Evolutionary conservation across 2,888 invertebrate species (phyloP), one percentile per base, ranked within the genome.

Genomic region (Mythimna vitellina): DNA sequence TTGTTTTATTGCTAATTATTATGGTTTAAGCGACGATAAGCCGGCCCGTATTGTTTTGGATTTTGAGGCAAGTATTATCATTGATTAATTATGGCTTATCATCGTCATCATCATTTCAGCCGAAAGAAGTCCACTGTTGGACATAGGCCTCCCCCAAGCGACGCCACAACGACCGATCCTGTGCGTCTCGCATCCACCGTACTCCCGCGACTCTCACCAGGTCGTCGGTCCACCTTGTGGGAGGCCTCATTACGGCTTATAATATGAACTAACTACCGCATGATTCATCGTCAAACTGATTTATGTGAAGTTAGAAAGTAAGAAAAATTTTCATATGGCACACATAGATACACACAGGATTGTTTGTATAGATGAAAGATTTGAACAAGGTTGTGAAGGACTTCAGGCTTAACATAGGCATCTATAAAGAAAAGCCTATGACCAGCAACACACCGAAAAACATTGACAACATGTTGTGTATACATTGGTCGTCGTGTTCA

Each of bases 1-100:
- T 76, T 71, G 76, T 86, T 85, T 84, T 76, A 62, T 81, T 64
- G 62, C 53, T 54, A 83, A 80, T 80, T 54, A 80, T 83, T 68
- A 54, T 65, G 73, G 82, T 72, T 64, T 66, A 75, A 69, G 60
- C n/a, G 58, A 49, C 35, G 64, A 53, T 81, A 62, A 65, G 35
- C 79, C 38, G 65, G 1, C 14, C 29, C 9, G 46, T 54, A 29
- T 66, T 51, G 54, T 29, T 7, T 35, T 22, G 57, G 65, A 71
- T 78, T 57, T 73, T 56, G 29, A 22, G 32, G 51, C 60, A 56
- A n/a, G 58, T 61, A 46, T 42, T 29, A 35, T 65, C 20, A 62
- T 78, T 65, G 58, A 79, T 66, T 29, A 63, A 54, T 76, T 25
- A 53, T 60, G 7, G 51, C 46, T 49, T 42, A 42, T 51, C n/a